phyloP scores from a whole-genome alignment of 2,888 invertebrate genomes.

The Romanomermis culicivorax region DNA sequence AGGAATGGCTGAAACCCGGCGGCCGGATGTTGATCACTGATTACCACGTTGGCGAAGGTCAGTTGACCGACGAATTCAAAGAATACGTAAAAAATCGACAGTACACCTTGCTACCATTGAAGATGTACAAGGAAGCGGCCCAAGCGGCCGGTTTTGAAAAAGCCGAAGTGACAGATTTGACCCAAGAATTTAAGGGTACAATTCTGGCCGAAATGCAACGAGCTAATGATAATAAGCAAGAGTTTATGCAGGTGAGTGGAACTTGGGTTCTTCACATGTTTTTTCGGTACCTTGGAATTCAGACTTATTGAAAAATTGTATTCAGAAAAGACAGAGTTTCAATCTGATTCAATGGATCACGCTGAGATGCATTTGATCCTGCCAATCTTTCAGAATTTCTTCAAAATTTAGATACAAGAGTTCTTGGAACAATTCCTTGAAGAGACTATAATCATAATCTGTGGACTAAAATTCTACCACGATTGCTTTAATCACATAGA shows the following conservation, averaged over 20 bases:
- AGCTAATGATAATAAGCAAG: slow-evolving; percentile 31
- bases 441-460: too few relatives aligned
- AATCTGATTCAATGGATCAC: too few relatives aligned
- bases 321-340: too few relatives aligned
- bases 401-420: too few relatives aligned
- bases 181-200: slow-evolving; percentile 34
- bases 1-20: slow-evolving; percentile 38
- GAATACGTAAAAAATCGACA: slow-evolving; percentile 36
- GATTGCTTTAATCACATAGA: slow-evolving; percentile 19
- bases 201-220: slow-evolving; percentile 33
- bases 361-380: too few relatives aligned
- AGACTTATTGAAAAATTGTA: too few relatives aligned
- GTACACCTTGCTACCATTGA: slow-evolving; percentile 33
- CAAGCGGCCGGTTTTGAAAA: slow-evolving; percentile 34
- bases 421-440: too few relatives aligned
- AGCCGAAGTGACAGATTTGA: slow-evolving; percentile 35
- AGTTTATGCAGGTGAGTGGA: slow-evolving; percentile 31
- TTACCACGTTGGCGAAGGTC: slow-evolving; percentile 36
- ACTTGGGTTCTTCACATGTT: too few relatives aligned
- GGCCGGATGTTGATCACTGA: slow-evolving; percentile 37
- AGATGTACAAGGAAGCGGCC: slow-evolving; percentile 32
- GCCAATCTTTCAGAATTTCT: too few relatives aligned
- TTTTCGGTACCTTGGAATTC: too few relatives aligned
- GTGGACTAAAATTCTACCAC: neutral
- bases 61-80: slow-evolving; percentile 33